Evolutionary conservation across 2,113 vertebrate genomes (phyloP), one percentile per base, ranked within the genome.

Genomic region (Isurus oxyrinchus): DNA sequence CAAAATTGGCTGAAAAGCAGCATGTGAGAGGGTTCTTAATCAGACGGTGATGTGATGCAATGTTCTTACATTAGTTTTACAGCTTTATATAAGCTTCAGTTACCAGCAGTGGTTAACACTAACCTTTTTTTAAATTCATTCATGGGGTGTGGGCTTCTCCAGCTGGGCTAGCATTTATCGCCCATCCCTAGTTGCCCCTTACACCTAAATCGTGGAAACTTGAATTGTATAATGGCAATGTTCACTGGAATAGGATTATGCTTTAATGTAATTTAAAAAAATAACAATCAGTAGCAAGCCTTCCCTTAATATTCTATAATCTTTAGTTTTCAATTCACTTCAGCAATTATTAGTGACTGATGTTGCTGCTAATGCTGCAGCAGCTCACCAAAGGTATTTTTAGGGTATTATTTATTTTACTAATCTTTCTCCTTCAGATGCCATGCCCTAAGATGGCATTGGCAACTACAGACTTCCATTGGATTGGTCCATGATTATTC

Each of bases 61-160:
- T 76, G 63, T 95, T 67, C 94, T 69, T 35, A 66, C 93, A 95
- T 95, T 95, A 72, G 10, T 95, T 76, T 49, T 95, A 31, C 23
- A 72, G 44, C 25, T 76, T 95, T 53, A 67, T 69, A 69, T 53
- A 72, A 72, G 66, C 94, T 40, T 72, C 67, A 95, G 94, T 55
- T 95, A 95, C 72, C 53, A 95, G 67, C 23, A 35, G 13, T 31
- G 49, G 94, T 55, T 95, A 72, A 44, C 66, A 35, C 67, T 95
- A 95, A 95, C 40, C 44, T 49, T 49, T 49, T 49, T 49, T 49
- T 49, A 1, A 49, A 49, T 49, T 49, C 44, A 49, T 49, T 49
- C 44, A 49, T 49, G 44, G 44, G 44, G 1, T 49, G 44, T 49
- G 44, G 44, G 44, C 44, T 49, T 49, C 44, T 0, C 44, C 1